A percentile compares a stretch with the other conserved stretches of the same genome.
These are phyloP conservation scores for Brassicogethes aeneus DNA, from an alignment of 2,888 invertebrate genomes.

Conservation along the genomic window DNA sequence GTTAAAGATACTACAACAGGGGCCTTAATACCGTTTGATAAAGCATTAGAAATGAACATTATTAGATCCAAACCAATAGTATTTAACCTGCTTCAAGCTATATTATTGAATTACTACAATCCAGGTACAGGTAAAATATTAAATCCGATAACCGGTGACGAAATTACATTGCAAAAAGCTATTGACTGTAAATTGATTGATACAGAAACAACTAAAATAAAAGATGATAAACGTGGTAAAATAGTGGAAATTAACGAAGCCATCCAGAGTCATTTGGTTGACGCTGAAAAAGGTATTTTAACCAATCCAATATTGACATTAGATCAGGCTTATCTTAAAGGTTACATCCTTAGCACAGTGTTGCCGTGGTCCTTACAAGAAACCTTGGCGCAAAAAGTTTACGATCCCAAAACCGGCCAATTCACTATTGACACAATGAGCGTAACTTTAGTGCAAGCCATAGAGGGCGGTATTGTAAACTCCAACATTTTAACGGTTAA, in stretches of 20 bases:
- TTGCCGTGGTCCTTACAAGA: conserved; percentile 78
- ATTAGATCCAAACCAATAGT: conserved; percentile 61
- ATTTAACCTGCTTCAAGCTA: conserved; percentile 63
- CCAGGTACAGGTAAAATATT: conserved; percentile 65
- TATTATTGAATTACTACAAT: conserved; percentile 69
- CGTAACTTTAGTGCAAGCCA: conserved; percentile 66
- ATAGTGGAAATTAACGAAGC: conserved; percentile 63
- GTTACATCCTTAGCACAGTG: conserved; percentile 68
- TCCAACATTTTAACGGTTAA: conserved; percentile 67
- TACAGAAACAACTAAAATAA: conserved; percentile 60
- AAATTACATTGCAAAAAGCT: conserved; percentile 67
- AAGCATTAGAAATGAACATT: conserved; percentile 60
- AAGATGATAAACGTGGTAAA: conserved; percentile 59
- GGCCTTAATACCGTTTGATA: conserved; percentile 57
- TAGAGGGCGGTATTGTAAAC: conserved; percentile 66
- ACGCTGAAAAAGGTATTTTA: conserved; percentile 60
- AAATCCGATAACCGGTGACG: conserved; percentile 66
- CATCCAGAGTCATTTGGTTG: conserved; percentile 58
- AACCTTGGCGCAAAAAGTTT: conserved; percentile 71
- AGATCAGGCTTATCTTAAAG: conserved; percentile 72
- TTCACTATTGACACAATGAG: conserved; percentile 60
- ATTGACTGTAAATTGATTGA: conserved; percentile 64
- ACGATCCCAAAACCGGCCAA: conserved; percentile 64
- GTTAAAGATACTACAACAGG: conserved; percentile 65
- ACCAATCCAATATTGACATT: conserved; percentile 62